phyloP scores from a whole-genome alignment of 2,888 invertebrate genomes.

The Incurvaria masculella region DNA sequence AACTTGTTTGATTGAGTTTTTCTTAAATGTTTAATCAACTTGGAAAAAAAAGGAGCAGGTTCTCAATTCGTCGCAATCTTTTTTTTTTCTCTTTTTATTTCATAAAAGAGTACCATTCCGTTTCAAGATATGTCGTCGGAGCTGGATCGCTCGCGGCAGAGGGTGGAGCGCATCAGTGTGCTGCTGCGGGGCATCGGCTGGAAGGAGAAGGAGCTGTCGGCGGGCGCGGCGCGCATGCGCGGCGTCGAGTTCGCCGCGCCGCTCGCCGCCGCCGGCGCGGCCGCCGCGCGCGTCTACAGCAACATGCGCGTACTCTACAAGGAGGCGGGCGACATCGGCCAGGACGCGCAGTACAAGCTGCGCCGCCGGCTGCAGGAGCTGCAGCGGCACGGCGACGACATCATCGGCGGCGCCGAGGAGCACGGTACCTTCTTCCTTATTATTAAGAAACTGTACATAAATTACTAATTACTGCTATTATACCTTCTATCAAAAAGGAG shows the following conservation, averaged over 20 bases:
- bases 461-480: too few species aligned
- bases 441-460: too few species aligned
- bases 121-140: conserved; percentile 19
- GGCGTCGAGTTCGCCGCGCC: conserved; percentile 15
- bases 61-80: too few species aligned
- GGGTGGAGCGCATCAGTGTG: conserved; percentile 37
- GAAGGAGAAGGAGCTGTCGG: conserved; percentile 37
- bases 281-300: conserved; percentile 37
- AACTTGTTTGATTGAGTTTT: too few species aligned
- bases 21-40: too few species aligned
- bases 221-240: conserved; percentile 19
- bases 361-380: conserved; percentile 52
- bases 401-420: conserved; percentile 67
- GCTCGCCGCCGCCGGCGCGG: conserved; percentile 17
- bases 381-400: conserved; percentile 63
- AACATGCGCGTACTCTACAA: conserved; percentile 41
- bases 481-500: too few species aligned
- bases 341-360: conserved; percentile 46
- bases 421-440: too few species aligned
- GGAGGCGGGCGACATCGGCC: conserved; percentile 44
- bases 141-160: conserved; percentile 32
- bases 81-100: too few species aligned
- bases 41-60: too few species aligned
- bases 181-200: conserved; percentile 41
- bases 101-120: conserved; percentile 3